Base-by-base conservation (phyloP, 1,140 invertebrate genomes). In the Drosophila ficusphila region DNA sequence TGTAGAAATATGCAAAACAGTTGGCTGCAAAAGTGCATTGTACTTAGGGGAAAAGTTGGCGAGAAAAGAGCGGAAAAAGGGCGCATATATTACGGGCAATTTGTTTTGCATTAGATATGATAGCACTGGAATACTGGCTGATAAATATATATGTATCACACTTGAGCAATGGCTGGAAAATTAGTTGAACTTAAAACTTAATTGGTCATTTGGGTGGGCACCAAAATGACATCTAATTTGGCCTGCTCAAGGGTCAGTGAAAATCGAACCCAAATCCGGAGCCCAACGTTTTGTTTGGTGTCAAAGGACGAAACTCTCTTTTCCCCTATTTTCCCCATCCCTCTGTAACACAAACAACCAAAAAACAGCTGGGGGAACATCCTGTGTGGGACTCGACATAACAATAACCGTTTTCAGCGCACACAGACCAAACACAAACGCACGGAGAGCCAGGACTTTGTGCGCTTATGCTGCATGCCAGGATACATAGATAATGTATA, bases 321-420 rank as follows among this genome's bases (percentile, higher is more conserved):
- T n/a, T n/a, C n/a, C n/a, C 18, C 23, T 14, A 39, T 61, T 9
- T 3, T 12, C 41, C 41, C 21, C n/a, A 0, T 18, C 18, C 19
- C n/a, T n/a, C n/a, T n/a, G n/a, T n/a, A 12, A 3, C 3, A n/a
- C 2, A 11, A 19, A 18, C n/a, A n/a, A 19, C 27, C 39, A 62
- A 39, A 51, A 58, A 60, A 49, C 79, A 86, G 82, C 81, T 85
- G 81, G 51, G 57, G 72, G 58, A 64, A 86, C 65, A 85, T 71
- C 60, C 79, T 72, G 75, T 78, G 53, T 56, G 68, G 39, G 69
- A 61, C 60, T 72, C 68, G 39, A 81, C 72, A 85, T 81, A 85
- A 86, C 81, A 85, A 85, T 85, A 85, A 81, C 76, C 72, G 76
- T 79, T 85, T 68, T 79, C 60, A 57, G 41, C 76, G 34, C 52